Evolutionary conservation across 2,797 vertebrate genomes (phyloP).

Genomic region (Lophius americanus): DNA sequence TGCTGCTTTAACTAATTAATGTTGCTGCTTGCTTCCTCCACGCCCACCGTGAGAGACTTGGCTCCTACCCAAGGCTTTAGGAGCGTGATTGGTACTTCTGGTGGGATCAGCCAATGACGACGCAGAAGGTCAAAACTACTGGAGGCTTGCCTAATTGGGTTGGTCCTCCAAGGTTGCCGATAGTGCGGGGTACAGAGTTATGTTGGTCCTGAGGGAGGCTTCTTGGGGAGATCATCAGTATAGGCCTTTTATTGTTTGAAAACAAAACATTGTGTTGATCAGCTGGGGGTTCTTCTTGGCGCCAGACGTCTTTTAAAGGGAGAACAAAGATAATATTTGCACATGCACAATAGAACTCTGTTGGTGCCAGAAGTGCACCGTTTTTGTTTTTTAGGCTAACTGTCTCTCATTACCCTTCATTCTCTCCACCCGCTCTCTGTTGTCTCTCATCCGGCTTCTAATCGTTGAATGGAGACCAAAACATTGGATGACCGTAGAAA

Average conservation of each 20-base stretch:
- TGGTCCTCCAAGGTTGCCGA: background rate
- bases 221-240: background rate
- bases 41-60: conserved; percentile 2
- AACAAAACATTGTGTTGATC: background rate
- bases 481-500: background rate
- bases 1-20: conserved; percentile 6
- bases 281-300: background rate
- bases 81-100: conserved; percentile 10
- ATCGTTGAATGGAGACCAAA: conserved; percentile 40
- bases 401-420: background rate
- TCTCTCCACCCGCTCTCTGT: conserved; percentile 17
- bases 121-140: conserved; percentile 13
- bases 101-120: conserved; percentile 12
- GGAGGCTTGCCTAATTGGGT: conserved; percentile 12
- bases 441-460: conserved; percentile 24
- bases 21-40: background rate
- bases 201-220: background rate
- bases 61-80: background rate
- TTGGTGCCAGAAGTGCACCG: conserved; percentile 20
- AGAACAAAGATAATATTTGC: conserved; percentile 41
- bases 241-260: background rate
- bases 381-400: conserved; percentile 29
- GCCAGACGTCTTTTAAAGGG: conserved; percentile 5
- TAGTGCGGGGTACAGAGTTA: background rate
- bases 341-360: conserved; percentile 23